Percentiles rank a stretch among this genome's conserved stretches.
phyloP scores from a whole-genome alignment of 2,888 invertebrate species.

The Gandaritis pyraliata region DNA sequence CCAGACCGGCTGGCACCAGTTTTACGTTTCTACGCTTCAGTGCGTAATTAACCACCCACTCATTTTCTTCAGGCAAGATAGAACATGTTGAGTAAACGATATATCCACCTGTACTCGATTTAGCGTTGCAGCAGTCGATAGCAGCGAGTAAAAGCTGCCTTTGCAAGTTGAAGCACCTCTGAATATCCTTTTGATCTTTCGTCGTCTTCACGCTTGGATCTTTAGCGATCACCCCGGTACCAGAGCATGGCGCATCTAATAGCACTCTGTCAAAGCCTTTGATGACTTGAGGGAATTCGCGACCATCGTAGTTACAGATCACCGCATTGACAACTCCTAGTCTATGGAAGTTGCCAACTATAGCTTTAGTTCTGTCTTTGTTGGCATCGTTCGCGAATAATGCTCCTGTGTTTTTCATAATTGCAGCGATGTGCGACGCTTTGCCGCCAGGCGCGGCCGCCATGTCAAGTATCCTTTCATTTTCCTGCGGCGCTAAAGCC shows the following conservation, averaged over 20 bases:
- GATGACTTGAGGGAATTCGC: constrained; percentile 92
- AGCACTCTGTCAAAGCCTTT: constrained; percentile 97
- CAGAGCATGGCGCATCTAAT: constrained; percentile 99
- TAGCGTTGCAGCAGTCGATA: constrained; percentile 98
- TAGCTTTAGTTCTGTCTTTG: constrained; percentile 93
- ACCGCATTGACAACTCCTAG: constrained; percentile 97
- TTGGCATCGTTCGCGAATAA: constrained; percentile 98
- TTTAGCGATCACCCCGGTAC: constrained; percentile 98
- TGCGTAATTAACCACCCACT: constrained; percentile 98
- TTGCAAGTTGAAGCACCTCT: constrained; percentile 96
- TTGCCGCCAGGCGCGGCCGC: constrained; percentile 99
- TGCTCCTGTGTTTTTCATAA: constrained; percentile 99
- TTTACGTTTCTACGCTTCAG: constrained; percentile 97
- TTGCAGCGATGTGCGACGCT: constrained; percentile 97
- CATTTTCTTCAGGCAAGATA: constrained; percentile 98
- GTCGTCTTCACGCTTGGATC: constrained; percentile 98
- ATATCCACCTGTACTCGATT: constrained; percentile 96
- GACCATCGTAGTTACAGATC: constrained; percentile 95
- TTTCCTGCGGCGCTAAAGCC: constrained; percentile 98
- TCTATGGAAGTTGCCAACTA: constrained; percentile 98
- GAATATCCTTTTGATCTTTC: constrained; percentile 95
- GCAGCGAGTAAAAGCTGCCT: constrained; percentile 96
- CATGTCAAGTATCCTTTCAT: constrained; percentile 97
- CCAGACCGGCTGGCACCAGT: constrained; percentile 95
- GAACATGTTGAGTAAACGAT: constrained; percentile 99